A percentile compares a stretch with the other conserved stretches of the same genome.
These are phyloP conservation scores for Parnassius orleans DNA, from an alignment of 2,888 invertebrate species.

Conservation along the genomic window DNA sequence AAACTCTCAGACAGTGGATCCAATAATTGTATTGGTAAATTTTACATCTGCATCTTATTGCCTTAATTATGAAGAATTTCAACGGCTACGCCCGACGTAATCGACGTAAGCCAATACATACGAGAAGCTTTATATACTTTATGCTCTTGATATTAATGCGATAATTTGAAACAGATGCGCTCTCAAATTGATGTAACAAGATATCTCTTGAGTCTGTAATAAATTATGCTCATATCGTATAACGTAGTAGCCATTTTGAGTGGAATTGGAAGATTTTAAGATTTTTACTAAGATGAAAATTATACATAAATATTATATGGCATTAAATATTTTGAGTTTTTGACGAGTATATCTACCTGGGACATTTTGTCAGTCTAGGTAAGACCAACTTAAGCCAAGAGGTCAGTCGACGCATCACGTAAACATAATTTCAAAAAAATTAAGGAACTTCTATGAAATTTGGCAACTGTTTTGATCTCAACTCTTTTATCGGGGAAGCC, in stretches of 20 bases:
- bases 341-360: too few relatives aligned
- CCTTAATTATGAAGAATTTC: conserved; percentile 12
- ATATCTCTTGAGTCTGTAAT: conserved; percentile 7
- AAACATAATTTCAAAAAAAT: too few relatives aligned
- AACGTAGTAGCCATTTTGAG: conserved; percentile 2
- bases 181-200: conserved; percentile 6
- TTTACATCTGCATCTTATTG: conserved; percentile 10
- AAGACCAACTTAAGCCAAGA: too few relatives aligned
- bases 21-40: conserved; percentile 9
- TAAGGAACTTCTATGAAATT: too few relatives aligned
- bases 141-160: conserved; percentile 7
- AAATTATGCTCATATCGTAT: conserved; percentile 1
- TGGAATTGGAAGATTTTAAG: neutral
- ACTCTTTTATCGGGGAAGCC: too few relatives aligned
- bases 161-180: conserved; percentile 17
- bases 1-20: neutral
- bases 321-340: too few relatives aligned
- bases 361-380: too few relatives aligned
- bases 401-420: too few relatives aligned
- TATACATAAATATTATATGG: too few relatives aligned
- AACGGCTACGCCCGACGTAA: neutral
- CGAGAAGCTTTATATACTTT: conserved; percentile 5
- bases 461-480: too few relatives aligned
- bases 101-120: neutral
- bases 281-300: neutral